Percentiles rank a stretch among this genome's conserved stretches.
Evolutionary conservation across 2,888 invertebrate genomes (phyloP).

Genomic region (Calliphora vomitoria): DNA sequence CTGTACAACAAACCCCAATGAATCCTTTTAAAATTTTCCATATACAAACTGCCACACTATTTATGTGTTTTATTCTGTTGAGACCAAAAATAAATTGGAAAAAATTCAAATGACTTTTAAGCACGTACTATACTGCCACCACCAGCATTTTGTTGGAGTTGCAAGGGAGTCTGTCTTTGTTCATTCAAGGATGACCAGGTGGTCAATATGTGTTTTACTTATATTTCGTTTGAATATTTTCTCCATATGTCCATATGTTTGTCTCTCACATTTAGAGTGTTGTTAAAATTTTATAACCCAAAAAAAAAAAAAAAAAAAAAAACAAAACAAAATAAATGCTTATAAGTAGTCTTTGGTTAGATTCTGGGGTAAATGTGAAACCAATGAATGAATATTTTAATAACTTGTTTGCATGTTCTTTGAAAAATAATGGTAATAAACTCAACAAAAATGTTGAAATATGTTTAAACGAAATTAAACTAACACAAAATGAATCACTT

Average conservation of each 20-base stretch:
- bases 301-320: conserved; percentile 6
- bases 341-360: conserved; percentile 19
- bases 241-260: conserved; percentile 57
- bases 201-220: conserved; percentile 70
- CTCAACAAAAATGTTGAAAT: background rate
- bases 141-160: conserved; percentile 38
- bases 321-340: too few relatives aligned
- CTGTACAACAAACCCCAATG: background rate
- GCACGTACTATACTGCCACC: conserved; percentile 50
- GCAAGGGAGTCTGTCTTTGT: background rate
- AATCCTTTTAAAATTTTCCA: background rate
- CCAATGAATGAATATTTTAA: conserved; percentile 36
- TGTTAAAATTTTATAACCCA: conserved; percentile 60
- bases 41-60: conserved; percentile 12
- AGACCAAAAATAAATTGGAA: conserved; percentile 48
- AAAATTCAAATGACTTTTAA: conserved; percentile 68
- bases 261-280: conserved; percentile 29
- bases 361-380: conserved; percentile 4
- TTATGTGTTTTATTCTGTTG: conserved; percentile 17
- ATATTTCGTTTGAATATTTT: conserved; percentile 3
- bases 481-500: conserved; percentile 26
- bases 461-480: background rate
- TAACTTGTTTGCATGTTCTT: conserved; percentile 68
- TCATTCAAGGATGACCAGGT: conserved; percentile 76
- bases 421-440: background rate